Evolutionary conservation across 2,888 invertebrate species (phyloP).

Genomic region (Drymonia ruficornis): DNA sequence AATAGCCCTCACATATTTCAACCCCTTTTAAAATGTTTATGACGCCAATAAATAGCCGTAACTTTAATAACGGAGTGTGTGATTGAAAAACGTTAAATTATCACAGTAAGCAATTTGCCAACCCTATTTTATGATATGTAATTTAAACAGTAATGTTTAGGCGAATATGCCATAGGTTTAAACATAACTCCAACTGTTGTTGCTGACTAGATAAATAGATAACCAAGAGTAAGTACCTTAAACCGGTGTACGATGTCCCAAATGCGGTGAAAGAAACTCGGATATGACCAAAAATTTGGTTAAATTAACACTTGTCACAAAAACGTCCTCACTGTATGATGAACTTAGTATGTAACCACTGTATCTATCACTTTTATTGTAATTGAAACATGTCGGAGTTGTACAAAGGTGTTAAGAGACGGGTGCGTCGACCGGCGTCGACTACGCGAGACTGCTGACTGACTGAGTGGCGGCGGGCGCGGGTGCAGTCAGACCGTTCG

Average conservation of each 20-base stretch:
- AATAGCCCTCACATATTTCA: conserved; percentile 62
- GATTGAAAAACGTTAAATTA: conserved; percentile 39
- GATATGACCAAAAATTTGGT: conserved; percentile 20
- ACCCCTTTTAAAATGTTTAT: conserved; percentile 61
- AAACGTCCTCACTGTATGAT: conserved; percentile 24
- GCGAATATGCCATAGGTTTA: conserved; percentile 16
- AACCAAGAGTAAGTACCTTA: conserved; percentile 44
- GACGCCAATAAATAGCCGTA: conserved; percentile 40
- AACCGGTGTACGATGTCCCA: conserved; percentile 41
- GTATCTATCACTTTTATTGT: conserved; percentile 41
- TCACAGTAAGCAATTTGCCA: neutral
- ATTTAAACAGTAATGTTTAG: conserved; percentile 4
- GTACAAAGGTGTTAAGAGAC: conserved; percentile 28
- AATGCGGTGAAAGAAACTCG: conserved; percentile 25
- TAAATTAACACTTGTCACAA: conserved; percentile 43
- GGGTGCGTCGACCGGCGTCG: conserved; percentile 50
- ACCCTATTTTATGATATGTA: neutral
- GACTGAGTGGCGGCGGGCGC: conserved; percentile 44
- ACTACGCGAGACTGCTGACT: conserved; percentile 59
- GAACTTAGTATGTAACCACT: conserved; percentile 31
- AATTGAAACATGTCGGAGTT: conserved; percentile 24
- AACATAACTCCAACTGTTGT: conserved; percentile 31
- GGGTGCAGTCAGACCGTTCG: conserved; percentile 20
- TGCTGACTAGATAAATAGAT: conserved; percentile 35
- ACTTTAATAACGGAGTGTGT: conserved; percentile 45